Base-by-base conservation (phyloP, 1,140 invertebrate species). In the Monochamus saltuarius region DNA sequence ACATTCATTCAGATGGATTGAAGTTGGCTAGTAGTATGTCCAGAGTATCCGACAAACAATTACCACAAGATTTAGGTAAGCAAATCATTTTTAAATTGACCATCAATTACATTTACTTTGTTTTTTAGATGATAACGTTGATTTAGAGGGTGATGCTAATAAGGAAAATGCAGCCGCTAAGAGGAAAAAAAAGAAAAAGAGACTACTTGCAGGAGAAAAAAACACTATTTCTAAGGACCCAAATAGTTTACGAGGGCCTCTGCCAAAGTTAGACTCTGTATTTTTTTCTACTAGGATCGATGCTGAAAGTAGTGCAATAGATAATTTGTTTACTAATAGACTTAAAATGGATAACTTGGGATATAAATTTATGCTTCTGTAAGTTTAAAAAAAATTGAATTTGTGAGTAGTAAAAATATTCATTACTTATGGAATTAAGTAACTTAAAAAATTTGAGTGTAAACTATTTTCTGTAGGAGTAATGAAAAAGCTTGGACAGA, bases 1-100 rank as follows among this genome's bases (percentile, higher is more conserved):
- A 84, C 63, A 83, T 93, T 4, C 86, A 93, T 74, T 81, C 82
- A 46, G 88, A 91, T 64, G 84, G 89, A 10, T 78, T 91, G 11
- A 90, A 90, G 77, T 86, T 93, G 76, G 83, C 87, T n/a, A 85
- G 83, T 29, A 86, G 84, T 16, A 77, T 88, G 14, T 79, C 77
- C 45, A 80, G 81, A 71, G 78, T 77, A 65, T 73, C 77, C 49
- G 75, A 80, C 22, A 55, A 47, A 57, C 14, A 40, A 43, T 11
- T 14, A 22, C 37, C 36, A 36, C 11, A 49, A 45, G 55, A 54
- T 19, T 43, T 61, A 42, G 47, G 51, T 56, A 43, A 47, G n/a
- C 17, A 17, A 7, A 50, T 16, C 9, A 17, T 14, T 17, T 46
- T 29, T 29, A 29, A 29, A 29, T 3, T 29, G 22, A 6, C 6